Base-by-base conservation (phyloP, 2,797 vertebrate genomes). In the Pseudopleuronectes americanus region DNA sequence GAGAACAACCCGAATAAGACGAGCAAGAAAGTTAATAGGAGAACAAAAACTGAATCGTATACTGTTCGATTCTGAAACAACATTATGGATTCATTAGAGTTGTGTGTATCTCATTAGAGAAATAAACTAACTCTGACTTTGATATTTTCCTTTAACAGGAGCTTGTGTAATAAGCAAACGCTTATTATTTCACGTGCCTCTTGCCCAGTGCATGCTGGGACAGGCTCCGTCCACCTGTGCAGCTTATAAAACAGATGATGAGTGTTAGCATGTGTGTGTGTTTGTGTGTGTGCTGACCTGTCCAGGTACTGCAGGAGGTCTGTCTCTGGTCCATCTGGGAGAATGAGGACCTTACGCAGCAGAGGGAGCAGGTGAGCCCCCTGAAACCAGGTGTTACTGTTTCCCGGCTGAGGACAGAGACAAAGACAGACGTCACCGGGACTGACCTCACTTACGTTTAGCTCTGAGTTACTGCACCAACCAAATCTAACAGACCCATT, bases 311-410 rank as follows among this genome's bases (percentile, higher is more conserved):
- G 96, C 59, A 99, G 94, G 31, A 99, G 94, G 84, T 95, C 94
- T 0, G 93, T 98, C 94, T 99, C 97, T 16, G 96, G 95, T 47
- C 96, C 97, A 55, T 97, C 95, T 68, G 97, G 96, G 76, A 99
- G 96, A 48, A 58, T 90, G 64, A 99, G 90, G 10, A 96, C 95
- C 76, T 95, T 89, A 55, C 95, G 94, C 58, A 99, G 90, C 85
- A 99, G 91, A 52, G 97, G 95, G 60, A 95, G 84, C 74, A 99
- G 89, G 43, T 96, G 95, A 77, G 90, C 85, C n/a, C 97, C 97
- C 74, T 88, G 92, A 85, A 99, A 99, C 96, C 96, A 97, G 59
- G 77, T 21, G 52, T 94, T 96, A 62, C 87, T 71, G 49, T 86
- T 68, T 6, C 87, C 87, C 16, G 90, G 88, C 96, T 97, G 84